Evolutionary conservation across 2,113 vertebrate species (phyloP), one percentile per base, ranked within the genome.

Genomic region (Aspidoscelis tigris): DNA sequence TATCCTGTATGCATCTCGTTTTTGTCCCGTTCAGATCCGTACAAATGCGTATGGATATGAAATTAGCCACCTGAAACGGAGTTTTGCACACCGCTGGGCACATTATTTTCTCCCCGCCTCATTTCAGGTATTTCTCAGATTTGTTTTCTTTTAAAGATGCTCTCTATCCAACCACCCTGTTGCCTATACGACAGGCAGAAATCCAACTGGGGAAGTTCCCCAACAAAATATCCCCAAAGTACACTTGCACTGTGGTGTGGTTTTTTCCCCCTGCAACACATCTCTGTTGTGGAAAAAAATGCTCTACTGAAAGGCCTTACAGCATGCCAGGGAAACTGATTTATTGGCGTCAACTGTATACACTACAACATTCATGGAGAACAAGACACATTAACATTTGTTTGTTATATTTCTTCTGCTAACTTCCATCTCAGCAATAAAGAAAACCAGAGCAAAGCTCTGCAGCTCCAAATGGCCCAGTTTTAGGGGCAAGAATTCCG

Each of bases 401-500:
- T 14, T 22, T 76, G 44, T 18, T 11, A 39, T 16, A 10, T 44
- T 21, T 61, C 5, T 44, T 41, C 53, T 3, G 2, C 41, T 22
- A 47, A 69, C 66, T 53, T 78, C 65, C 24, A 7, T 65, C 50
- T 5, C 9, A 44, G 26, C 26, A 11, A 4, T 73, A 84, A 84
- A 68, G 22, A 50, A 85, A 88, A 72, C 20, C 91, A 86, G 91
- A 92, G 70, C 78, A 78, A 0, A 8, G 4, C 24, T 18, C 26
- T 33, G 9, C 4, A 26, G 14, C 76, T 53, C 86, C 88, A 90
- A 78, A 83, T 88, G 91, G 90, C 81, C 91, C 88, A 79, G 85
- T 77, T 92, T 93, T 90, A 7, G 69, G 69, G 33, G 65, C 14
- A 41, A 58, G 16, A 55, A 14, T 43, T 7, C 53, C 61, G 61